These are phyloP conservation scores for Carcharodon carcharias DNA, from an alignment of 2,797 vertebrate species.

Conservation along the genomic window DNA sequence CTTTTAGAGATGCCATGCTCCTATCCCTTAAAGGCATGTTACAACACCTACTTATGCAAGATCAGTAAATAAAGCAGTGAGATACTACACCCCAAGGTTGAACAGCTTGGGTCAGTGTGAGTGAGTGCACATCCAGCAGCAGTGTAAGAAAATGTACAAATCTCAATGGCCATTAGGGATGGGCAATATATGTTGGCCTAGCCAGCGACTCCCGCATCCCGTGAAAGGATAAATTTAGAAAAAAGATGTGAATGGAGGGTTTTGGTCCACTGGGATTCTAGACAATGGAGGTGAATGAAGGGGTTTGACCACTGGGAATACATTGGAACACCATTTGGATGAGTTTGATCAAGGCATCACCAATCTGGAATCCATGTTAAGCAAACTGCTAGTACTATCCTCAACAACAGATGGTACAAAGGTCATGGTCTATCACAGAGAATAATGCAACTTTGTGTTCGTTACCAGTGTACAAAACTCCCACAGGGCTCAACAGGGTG, in stretches of 20 bases:
- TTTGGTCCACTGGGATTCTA: not conserved
- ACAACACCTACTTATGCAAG: too few species aligned
- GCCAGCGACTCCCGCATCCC: too few species aligned
- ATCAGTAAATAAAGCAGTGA: not conserved
- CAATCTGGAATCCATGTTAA: not conserved
- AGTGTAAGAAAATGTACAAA: not conserved
- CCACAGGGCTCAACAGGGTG: too few species aligned
- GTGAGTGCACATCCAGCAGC: not conserved
- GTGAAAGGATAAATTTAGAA: too few species aligned
- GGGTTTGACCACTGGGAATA: not conserved
- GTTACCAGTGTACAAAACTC: not conserved
- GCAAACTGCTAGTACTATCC: not conserved
- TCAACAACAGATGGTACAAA: not conserved
- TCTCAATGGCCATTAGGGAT: too few species aligned
- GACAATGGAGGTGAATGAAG: not conserved
- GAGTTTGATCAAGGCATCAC: not conserved
- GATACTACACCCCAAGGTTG: not conserved
- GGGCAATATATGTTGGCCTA: too few species aligned
- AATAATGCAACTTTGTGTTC: not conserved
- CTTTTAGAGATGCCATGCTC: too few species aligned
- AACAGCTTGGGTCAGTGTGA: not conserved
- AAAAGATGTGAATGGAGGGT: not conserved
- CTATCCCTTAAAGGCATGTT: too few species aligned
- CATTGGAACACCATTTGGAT: not conserved
- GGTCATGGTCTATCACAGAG: not conserved